phyloP scores from a whole-genome alignment of 2,888 invertebrate species.

The Andrena hattorfiana region DNA sequence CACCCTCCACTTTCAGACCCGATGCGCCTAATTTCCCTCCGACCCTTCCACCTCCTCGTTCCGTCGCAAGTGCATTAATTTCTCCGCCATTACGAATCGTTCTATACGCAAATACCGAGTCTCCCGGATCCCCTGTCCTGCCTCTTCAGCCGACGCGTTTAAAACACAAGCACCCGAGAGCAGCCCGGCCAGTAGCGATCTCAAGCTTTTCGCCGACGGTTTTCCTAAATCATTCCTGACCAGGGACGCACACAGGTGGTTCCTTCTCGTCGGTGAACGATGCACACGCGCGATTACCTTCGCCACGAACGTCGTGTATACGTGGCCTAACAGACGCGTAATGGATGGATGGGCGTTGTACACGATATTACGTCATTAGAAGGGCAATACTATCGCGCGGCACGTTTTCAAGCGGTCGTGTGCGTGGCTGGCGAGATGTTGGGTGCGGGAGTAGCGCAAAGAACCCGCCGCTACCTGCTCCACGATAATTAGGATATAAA shows the following conservation, averaged over 20 bases:
- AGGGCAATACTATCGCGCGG: conserved; percentile 63
- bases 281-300: conserved; percentile 49
- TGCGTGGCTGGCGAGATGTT: conserved; percentile 29
- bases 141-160: neutral
- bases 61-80: too few relatives aligned
- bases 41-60: too few relatives aligned
- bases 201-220: neutral
- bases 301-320: conserved; percentile 35
- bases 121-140: neutral
- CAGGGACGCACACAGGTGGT: conserved; percentile 67
- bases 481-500: conserved; percentile 67
- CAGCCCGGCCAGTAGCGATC: neutral
- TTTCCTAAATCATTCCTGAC: conserved; percentile 48
- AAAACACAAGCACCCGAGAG: neutral
- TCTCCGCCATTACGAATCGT: neutral
- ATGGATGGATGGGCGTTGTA: conserved; percentile 75
- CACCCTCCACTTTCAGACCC: too few relatives aligned
- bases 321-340: conserved; percentile 57
- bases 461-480: conserved; percentile 34
- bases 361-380: conserved; percentile 75
- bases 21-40: too few relatives aligned
- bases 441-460: conserved; percentile 12
- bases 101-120: neutral
- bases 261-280: conserved; percentile 47
- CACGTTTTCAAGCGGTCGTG: conserved; percentile 64